These are phyloP conservation scores for Pantherophis vulpinus DNA, from an alignment of 2,797 vertebrate genomes.

Conservation along the genomic window DNA sequence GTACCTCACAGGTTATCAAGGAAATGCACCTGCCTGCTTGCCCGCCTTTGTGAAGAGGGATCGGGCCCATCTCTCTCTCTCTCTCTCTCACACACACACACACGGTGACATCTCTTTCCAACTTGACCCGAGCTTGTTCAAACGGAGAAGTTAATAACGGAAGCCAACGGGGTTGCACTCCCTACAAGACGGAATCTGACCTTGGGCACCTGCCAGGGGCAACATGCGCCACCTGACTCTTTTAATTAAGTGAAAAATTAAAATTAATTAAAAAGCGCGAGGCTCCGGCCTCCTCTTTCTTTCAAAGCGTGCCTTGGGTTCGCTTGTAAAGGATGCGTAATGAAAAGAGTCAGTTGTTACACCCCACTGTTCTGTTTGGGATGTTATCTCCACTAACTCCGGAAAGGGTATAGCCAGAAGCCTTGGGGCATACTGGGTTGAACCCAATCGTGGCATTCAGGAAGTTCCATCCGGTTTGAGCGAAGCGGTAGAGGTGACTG, in stretches of 20 bases:
- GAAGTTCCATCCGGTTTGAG: too few species aligned
- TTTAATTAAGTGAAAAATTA: not conserved
- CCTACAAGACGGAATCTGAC: not conserved
- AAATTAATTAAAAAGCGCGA: not conserved
- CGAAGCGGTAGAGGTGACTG: too few species aligned
- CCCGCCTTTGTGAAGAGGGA: not conserved
- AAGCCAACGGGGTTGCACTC: not conserved
- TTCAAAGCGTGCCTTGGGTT: not conserved
- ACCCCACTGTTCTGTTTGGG: not conserved
- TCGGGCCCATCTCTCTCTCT: too few species aligned
- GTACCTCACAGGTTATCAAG: too few species aligned
- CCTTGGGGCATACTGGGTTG: not conserved
- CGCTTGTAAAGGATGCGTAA: not conserved
- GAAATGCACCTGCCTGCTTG: too few species aligned
- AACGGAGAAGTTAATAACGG: not conserved
- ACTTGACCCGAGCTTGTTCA: not conserved
- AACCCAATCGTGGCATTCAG: not conserved
- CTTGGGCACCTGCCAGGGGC: not conserved
- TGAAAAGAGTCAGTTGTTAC: not conserved
- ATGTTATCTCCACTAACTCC: not conserved
- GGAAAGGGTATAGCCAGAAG: not conserved
- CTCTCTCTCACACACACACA: too few species aligned
- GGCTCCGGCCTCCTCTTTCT: not conserved
- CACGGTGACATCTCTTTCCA: not conserved
- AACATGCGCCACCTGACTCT: not conserved